Conservation (phyloP, 2,797 vertebrate species). For the Dendrocincla tyrannina region DNA sequence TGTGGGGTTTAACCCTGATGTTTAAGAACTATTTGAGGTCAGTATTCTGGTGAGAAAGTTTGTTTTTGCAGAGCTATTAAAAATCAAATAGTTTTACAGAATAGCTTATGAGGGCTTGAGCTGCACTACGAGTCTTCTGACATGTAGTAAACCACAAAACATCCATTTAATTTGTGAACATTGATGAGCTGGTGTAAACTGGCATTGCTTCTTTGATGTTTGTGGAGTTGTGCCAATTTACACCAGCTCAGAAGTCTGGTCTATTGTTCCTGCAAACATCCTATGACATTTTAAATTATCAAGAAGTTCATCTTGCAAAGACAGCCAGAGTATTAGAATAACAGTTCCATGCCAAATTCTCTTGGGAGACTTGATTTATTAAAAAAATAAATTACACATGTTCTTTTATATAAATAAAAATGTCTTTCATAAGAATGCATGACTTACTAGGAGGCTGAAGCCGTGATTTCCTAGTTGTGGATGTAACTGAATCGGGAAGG, state of each 20-base stretch:
- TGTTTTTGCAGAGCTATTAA: neutral
- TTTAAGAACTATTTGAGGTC: neutral
- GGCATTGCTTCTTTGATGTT: constrained; percentile 24
- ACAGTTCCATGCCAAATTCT: constrained; percentile 9
- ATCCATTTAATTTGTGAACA: constrained; percentile 53
- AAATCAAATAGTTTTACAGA: constrained; percentile 6
- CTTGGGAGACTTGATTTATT: neutral
- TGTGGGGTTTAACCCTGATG: neutral
- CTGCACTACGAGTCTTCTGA: neutral
- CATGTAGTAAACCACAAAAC: constrained; percentile 34
- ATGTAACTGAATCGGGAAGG: neutral
- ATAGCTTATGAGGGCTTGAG: neutral
- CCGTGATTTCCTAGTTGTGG: neutral
- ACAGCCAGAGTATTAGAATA: constrained; percentile 29
- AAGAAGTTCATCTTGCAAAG: constrained; percentile 22
- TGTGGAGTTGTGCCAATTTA: constrained; percentile 4
- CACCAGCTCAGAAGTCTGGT: constrained; percentile 34
- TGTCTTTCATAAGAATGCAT: neutral
- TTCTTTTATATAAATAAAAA: constrained; percentile 22
- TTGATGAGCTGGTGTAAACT: constrained; percentile 36
- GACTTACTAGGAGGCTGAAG: neutral
- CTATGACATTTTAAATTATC: constrained; percentile 35
- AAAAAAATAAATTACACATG: constrained; percentile 9
- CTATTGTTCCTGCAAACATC: constrained; percentile 36
- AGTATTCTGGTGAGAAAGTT: neutral